These are phyloP conservation scores for Rafetus swinhoei DNA, from an alignment of 2,113 vertebrate species.

Conservation along the genomic window DNA sequence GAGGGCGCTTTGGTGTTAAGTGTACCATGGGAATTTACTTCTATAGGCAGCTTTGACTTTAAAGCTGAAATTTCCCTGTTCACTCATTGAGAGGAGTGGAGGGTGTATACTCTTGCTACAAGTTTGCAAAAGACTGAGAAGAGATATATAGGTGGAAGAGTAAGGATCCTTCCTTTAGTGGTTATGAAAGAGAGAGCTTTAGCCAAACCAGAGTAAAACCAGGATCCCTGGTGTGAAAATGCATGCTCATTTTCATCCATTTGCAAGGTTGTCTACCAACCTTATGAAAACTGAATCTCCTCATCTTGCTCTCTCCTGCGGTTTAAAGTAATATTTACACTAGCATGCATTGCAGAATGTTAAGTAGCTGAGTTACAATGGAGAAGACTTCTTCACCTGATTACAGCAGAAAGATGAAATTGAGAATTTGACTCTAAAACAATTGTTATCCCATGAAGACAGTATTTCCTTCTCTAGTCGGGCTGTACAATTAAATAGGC, in stretches of 20 bases:
- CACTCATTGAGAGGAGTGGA: not conserved
- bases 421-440: not conserved
- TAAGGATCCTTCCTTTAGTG: not conserved
- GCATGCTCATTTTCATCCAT: not conserved
- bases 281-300: not conserved
- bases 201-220: not conserved
- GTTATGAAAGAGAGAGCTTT: not conserved
- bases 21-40: not conserved
- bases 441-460: constrained; percentile 17
- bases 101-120: not conserved
- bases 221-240: not conserved
- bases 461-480: constrained; percentile 43
- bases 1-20: not conserved
- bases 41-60: not conserved
- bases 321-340: not conserved
- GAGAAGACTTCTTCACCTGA: constrained; percentile 41
- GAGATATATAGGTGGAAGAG: not conserved
- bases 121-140: not conserved
- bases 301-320: not conserved
- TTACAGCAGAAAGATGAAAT: constrained; percentile 19
- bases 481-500: constrained; percentile 54
- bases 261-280: not conserved
- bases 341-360: not conserved
- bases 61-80: not conserved
- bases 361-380: constrained; percentile 55